A percentile compares a stretch with the other conserved stretches of the same genome.
Conservation (phyloP, 1,140 invertebrate species). For the Zaprionus lachaisei region DNA sequence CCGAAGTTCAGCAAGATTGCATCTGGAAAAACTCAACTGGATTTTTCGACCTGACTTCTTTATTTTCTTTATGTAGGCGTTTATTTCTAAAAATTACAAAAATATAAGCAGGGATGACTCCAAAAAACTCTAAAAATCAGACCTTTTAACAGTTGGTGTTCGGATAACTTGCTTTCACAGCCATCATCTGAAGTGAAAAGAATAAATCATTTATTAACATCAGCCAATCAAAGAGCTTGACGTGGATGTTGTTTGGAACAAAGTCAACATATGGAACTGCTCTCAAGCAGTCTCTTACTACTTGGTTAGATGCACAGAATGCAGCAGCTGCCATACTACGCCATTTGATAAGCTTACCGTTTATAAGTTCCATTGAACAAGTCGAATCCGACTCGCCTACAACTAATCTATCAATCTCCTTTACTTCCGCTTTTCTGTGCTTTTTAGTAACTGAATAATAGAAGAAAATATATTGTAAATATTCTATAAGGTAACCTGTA, state of each 20-base stretch:
- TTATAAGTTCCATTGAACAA: neutral
- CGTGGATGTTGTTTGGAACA: too few relatives aligned
- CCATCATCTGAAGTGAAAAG: neutral
- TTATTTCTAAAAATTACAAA: slow-evolving; percentile 29
- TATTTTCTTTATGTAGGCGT: slow-evolving; percentile 45
- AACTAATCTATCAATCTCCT: neutral
- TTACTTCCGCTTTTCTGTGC: neutral
- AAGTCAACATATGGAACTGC: too few relatives aligned
- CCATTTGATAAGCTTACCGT: neutral
- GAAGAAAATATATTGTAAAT: neutral
- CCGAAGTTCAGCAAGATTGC: slow-evolving; percentile 32
- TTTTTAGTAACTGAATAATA: neutral
- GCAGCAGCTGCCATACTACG: too few relatives aligned
- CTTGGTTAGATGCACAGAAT: too few relatives aligned
- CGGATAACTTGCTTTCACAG: neutral
- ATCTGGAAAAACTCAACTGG: slow-evolving; percentile 53
- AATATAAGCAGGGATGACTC: neutral
- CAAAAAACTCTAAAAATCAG: neutral
- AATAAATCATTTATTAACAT: too few relatives aligned
- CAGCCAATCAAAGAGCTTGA: too few relatives aligned
- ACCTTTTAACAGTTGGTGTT: slow-evolving; percentile 25
- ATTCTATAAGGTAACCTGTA: neutral
- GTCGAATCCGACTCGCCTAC: neutral
- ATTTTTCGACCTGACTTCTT: slow-evolving; percentile 46
- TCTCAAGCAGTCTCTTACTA: too few relatives aligned